Evolutionary conservation across 35 echinoderm and acorn worm species (phyloP).

Genomic region (Anneissia japonica): DNA sequence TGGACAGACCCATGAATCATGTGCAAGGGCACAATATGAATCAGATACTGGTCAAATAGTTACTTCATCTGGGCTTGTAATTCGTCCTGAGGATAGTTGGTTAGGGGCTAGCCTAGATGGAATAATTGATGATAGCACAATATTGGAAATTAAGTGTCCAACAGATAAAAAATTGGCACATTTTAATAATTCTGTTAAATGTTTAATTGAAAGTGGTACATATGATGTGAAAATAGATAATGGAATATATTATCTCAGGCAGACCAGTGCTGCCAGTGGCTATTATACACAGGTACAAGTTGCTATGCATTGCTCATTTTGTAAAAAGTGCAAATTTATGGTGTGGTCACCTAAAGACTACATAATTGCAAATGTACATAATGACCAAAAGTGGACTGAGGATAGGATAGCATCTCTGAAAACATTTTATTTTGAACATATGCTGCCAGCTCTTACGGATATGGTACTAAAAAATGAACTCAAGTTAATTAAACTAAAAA

Average conservation of each 20-base stretch:
- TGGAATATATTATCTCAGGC: conserved; percentile 16
- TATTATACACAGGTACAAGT: conserved; percentile 51
- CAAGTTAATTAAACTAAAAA: conserved; percentile 3
- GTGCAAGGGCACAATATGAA: conserved; percentile 6
- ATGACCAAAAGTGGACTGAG: conserved; percentile 15
- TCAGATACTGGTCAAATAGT: not conserved
- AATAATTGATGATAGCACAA: too few species aligned
- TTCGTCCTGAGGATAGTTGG: too few species aligned
- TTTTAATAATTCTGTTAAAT: too few species aligned
- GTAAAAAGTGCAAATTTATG: conserved; percentile 34
- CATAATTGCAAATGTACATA: conserved; percentile 32
- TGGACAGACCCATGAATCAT: not conserved
- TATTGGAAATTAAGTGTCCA: too few species aligned
- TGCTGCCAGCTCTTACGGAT: conserved; percentile 38
- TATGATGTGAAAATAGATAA: conserved; percentile 12
- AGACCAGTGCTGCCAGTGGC: conserved; percentile 27
- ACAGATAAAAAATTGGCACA: too few species aligned
- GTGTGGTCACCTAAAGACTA: conserved; percentile 32
- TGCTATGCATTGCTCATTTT: conserved; percentile 33
- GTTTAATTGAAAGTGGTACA: conserved; percentile 23
- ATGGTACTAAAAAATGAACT: conserved; percentile 15
- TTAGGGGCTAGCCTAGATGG: too few species aligned
- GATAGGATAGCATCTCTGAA: not conserved
- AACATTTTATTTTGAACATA: conserved; percentile 39
- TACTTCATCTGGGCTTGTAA: not conserved